Percentiles rank a stretch among this genome's conserved stretches.
These are phyloP conservation scores for Xenopus laevis DNA, from an alignment of 2,113 vertebrate species.

Conservation along the genomic window DNA sequence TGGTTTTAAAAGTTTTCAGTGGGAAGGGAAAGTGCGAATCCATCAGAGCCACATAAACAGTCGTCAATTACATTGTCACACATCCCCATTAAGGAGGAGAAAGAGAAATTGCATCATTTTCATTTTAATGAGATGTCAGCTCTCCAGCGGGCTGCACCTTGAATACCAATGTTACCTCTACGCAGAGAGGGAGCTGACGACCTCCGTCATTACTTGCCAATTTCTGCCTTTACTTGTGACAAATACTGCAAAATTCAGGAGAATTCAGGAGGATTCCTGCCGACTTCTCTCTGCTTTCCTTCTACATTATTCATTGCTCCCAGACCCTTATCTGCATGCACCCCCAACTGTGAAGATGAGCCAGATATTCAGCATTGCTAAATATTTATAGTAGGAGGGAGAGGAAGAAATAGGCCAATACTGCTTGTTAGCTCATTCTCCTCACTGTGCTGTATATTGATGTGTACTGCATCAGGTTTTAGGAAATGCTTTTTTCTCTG, in stretches of 20 bases:
- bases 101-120: conserved; percentile 67
- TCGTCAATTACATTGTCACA: conserved; percentile 52
- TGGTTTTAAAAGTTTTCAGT: neutral
- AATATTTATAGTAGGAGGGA: conserved; percentile 49
- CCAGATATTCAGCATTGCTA: conserved; percentile 48
- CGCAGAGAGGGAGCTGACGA: conserved; percentile 54
- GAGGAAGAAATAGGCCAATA: conserved; percentile 2
- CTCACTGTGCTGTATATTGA: no score
- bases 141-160: conserved; percentile 49
- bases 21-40: neutral
- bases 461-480: no score
- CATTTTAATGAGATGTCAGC: conserved; percentile 66
- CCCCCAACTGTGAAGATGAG: conserved; percentile 56
- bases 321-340: conserved; percentile 70
- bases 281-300: conserved; percentile 60
- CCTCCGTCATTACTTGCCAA: conserved; percentile 63
- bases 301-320: conserved; percentile 80
- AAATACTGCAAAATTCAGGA: conserved; percentile 65
- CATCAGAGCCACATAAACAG: conserved; percentile 55
- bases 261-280: conserved; percentile 70
- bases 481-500: no score
- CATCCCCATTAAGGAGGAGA: conserved; percentile 64
- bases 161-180: conserved; percentile 60
- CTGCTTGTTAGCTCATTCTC: no score
- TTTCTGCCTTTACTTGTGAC: conserved; percentile 70